phyloP scores from a whole-genome alignment of 2,888 invertebrate genomes.

The Leptopilina myrica region DNA sequence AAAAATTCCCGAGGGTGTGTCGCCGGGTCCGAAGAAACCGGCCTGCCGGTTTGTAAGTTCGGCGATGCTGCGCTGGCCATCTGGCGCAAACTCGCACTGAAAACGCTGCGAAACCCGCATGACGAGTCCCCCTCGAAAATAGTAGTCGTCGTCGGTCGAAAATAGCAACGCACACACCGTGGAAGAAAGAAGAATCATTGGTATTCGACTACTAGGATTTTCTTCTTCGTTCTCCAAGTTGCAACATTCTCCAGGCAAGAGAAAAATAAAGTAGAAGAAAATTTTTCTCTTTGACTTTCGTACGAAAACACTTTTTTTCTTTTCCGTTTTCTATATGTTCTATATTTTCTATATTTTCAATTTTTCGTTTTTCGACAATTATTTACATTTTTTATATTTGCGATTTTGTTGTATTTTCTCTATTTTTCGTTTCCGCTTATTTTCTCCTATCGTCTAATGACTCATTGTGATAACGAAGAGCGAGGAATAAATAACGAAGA shows the following conservation, averaged over 20 bases:
- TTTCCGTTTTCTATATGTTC: too few relatives aligned
- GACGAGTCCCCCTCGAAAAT: conserved; percentile 72
- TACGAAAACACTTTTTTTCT: too few relatives aligned
- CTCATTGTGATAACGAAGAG: too few relatives aligned
- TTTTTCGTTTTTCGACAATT: too few relatives aligned
- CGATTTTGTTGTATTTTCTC: neutral
- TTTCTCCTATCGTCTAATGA: too few relatives aligned
- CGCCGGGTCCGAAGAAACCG: conserved; percentile 44
- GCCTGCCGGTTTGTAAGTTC: conserved; percentile 53
- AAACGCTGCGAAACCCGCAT: conserved; percentile 67
- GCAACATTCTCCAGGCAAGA: conserved; percentile 50
- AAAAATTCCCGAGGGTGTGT: conserved; percentile 22
- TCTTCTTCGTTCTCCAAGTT: conserved; percentile 56
- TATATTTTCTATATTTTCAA: too few relatives aligned
- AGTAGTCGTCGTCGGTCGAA: conserved; percentile 67
- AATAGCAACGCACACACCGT: conserved; percentile 69
- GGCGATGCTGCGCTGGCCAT: conserved; percentile 68
- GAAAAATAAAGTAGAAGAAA: neutral
- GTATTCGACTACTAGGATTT: conserved; percentile 28
- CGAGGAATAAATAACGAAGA: too few relatives aligned
- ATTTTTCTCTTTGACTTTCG: neutral
- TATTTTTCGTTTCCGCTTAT: too few relatives aligned
- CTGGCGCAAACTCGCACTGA: conserved; percentile 72
- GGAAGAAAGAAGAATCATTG: conserved; percentile 62
- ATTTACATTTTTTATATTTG: neutral